Base-by-base conservation (phyloP, 2,797 vertebrate species). In the Amblyraja radiata region DNA sequence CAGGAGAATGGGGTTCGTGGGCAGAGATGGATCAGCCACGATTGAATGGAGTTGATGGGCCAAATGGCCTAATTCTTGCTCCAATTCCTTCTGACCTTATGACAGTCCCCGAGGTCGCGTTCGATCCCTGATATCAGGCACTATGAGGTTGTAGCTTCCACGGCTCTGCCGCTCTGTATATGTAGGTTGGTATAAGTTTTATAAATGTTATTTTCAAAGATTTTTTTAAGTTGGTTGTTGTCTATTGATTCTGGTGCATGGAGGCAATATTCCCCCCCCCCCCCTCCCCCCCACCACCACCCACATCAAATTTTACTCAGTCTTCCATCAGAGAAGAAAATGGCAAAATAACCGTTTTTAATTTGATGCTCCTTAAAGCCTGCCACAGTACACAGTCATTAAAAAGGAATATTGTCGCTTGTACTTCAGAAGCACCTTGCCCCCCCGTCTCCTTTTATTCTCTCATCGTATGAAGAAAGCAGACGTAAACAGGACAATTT, bases 401-500 rank as follows among this genome's bases (percentile, higher is more conserved):
- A 90, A 68, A 91, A 28, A 32, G 71, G 18, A 23, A 16, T 73
- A 25, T 46, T 28, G 23, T 54, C 74, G 21, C 10, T 54, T 73
- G 28, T 91, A 73, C 39, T 71, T 73, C 36, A 71, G 68, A 90
- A 91, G 36, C 68, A 74, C 11, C 90, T 74, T 90, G 65, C 21
- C 81, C 54, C 54, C 4, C 18, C 0, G 23, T 2, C 58, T 13
- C 83, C 83, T 23, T 76, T 92, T 74, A 65, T 4, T 54, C 65
- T 92, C 71, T 39, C 54, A 46, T 91, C 36, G 36, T 91, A 54
- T 28, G 90, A 92, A 92, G 36, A 76, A 92, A n/a, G 90, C 90
- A 46, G 39, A 91, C 54, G 54, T 39, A 76, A 74, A 36, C n/a
- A 90, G 23, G 88, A 21, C 36, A 39, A 28, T 74, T 74, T 58